Conservation (phyloP, 2,888 invertebrate species). For the Cataglyphis albicans region DNA sequence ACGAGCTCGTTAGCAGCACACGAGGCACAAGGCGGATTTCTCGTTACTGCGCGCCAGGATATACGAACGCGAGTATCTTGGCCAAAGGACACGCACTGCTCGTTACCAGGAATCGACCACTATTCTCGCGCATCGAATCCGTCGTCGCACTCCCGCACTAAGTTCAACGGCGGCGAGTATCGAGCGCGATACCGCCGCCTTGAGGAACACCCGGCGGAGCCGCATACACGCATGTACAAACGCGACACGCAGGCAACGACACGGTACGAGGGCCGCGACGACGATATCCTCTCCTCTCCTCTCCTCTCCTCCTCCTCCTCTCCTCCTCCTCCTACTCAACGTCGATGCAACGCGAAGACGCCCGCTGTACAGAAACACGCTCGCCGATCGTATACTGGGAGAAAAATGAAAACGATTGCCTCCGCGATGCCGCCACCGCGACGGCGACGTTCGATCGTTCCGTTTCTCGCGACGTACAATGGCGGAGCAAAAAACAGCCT, state of each 20-base stretch:
- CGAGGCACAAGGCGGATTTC: no score
- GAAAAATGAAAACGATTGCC: slow-evolving; percentile 64
- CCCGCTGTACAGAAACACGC: slow-evolving; percentile 60
- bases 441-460: slow-evolving; percentile 54
- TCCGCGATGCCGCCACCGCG: slow-evolving; percentile 68
- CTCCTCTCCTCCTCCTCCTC: neutral
- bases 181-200: slow-evolving; percentile 36
- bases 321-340: neutral
- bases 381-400: slow-evolving; percentile 38
- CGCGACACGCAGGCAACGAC: slow-evolving; percentile 9
- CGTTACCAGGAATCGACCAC: slow-evolving; percentile 24
- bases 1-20: no score
- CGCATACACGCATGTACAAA: neutral
- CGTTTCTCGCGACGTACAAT: slow-evolving; percentile 72
- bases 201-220: slow-evolving; percentile 21
- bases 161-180: slow-evolving; percentile 33
- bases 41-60: no score
- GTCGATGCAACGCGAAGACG: slow-evolving; percentile 55
- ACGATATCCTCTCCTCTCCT: slow-evolving; percentile 13
- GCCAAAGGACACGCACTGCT: neutral
- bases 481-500: slow-evolving; percentile 78
- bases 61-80: no score
- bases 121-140: slow-evolving; percentile 3
- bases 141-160: slow-evolving; percentile 7
- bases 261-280: slow-evolving; percentile 14